These are phyloP conservation scores for Erpobdella octoculata DNA, from an alignment of 2,888 invertebrate genomes.

Conservation along the genomic window DNA sequence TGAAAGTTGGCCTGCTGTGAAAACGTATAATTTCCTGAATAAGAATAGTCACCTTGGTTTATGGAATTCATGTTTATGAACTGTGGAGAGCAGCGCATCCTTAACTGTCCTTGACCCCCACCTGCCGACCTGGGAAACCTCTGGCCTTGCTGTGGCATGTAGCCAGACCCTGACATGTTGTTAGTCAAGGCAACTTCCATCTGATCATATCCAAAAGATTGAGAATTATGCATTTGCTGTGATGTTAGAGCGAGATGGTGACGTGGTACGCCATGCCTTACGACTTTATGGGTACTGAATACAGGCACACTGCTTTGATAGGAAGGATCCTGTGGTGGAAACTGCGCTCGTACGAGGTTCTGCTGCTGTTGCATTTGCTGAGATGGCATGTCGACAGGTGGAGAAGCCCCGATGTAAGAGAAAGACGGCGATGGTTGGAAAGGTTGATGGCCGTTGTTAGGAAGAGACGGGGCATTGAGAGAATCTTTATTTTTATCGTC, in stretches of 20 bases:
- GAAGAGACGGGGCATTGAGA: background rate
- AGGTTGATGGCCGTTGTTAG: background rate
- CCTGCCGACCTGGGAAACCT: background rate
- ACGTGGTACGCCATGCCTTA: background rate
- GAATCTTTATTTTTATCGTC: background rate
- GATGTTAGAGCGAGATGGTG: background rate
- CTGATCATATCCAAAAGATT: background rate
- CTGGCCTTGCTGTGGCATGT: background rate
- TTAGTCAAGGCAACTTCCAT: background rate
- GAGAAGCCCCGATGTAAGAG: background rate
- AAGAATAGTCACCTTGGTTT: background rate
- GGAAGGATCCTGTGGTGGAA: slow-evolving; percentile 4
- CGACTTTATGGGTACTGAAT: background rate
- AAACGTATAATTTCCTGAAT: background rate
- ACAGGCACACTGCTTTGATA: background rate
- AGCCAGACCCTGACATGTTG: background rate
- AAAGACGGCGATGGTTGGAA: background rate
- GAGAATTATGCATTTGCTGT: slow-evolving; percentile 1
- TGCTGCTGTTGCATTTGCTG: slow-evolving; percentile 4
- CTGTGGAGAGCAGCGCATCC: background rate
- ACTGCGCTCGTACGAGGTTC: background rate
- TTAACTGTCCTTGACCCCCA: background rate
- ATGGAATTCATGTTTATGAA: background rate
- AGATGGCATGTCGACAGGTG: background rate
- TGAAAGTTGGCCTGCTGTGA: slow-evolving; percentile 3